These are phyloP conservation scores for Halesus radiatus DNA, from an alignment of 1,140 invertebrate genomes.

Conservation along the genomic window DNA sequence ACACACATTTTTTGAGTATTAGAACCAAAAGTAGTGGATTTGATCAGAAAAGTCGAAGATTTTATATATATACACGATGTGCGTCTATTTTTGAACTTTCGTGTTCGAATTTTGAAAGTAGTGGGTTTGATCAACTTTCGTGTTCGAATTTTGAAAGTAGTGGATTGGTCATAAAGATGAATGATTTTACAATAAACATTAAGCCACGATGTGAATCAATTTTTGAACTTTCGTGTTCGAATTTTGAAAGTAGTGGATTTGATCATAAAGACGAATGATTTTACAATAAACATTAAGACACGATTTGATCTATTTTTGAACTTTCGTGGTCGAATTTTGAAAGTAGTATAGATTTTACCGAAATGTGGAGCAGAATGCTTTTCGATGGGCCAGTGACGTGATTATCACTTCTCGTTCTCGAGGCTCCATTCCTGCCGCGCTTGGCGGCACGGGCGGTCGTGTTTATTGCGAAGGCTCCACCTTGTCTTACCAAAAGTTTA, in stretches of 20 bases:
- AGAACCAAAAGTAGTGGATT: too few relatives aligned
- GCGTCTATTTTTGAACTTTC: too few relatives aligned
- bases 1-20: too few relatives aligned
- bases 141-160: slow-evolving; percentile 29
- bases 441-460: slow-evolving; percentile 27
- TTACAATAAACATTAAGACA: too few relatives aligned
- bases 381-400: not conserved
- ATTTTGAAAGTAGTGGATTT: too few relatives aligned
- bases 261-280: too few relatives aligned
- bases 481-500: not conserved
- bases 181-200: too few relatives aligned
- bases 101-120: too few relatives aligned
- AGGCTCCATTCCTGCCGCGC: slow-evolving; percentile 32
- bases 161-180: not conserved
- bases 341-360: slow-evolving; percentile 17
- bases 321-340: slow-evolving; percentile 15
- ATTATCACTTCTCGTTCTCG: slow-evolving; percentile 12
- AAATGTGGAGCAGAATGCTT: slow-evolving; percentile 36
- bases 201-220: too few relatives aligned
- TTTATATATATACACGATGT: too few relatives aligned
- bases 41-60: too few relatives aligned
- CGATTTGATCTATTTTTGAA: slow-evolving; percentile 5
- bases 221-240: too few relatives aligned
- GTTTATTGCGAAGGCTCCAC: not conserved
- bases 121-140: not conserved